Percentiles rank a stretch among this genome's conserved stretches.
phyloP scores from a whole-genome alignment of 2,113 vertebrate genomes.

The Proteles cristata region DNA sequence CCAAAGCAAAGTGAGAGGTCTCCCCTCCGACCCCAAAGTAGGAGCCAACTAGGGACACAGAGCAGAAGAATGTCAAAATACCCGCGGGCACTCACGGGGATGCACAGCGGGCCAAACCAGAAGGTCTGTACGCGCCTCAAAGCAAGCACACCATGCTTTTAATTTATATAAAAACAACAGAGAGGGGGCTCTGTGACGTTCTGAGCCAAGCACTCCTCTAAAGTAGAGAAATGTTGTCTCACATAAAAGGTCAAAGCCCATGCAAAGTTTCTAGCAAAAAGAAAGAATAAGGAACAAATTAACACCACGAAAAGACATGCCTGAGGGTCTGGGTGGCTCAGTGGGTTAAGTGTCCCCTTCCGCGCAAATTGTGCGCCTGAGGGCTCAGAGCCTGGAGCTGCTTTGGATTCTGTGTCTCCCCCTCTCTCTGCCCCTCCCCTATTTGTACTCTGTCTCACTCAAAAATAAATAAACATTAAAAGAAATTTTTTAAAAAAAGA shows the following conservation, averaged over 20 bases:
- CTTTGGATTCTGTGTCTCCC: no score
- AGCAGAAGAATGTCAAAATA: not conserved
- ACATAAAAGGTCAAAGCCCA: not conserved
- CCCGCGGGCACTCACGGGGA: not conserved
- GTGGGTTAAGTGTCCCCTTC: no score
- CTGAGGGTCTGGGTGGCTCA: no score
- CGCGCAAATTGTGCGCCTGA: no score
- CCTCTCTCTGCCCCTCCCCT: no score
- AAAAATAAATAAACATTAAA: no score
- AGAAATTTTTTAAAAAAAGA: no score
- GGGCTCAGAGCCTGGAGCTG: no score
- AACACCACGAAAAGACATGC: not conserved
- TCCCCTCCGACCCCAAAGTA: not conserved
- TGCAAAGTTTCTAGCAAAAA: not conserved
- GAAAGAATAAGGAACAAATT: not conserved
- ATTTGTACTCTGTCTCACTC: no score
- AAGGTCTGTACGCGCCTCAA: fast-evolving
- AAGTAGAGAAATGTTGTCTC: not conserved
- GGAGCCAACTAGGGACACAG: not conserved
- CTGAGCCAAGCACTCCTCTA: not conserved
- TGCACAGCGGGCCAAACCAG: fast-evolving
- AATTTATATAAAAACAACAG: not conserved
- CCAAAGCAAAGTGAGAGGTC: not conserved
- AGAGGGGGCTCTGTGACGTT: not conserved
- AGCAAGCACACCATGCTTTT: not conserved